These are phyloP conservation scores for Beris morrisii DNA, from an alignment of 2,888 invertebrate species.

Conservation along the genomic window DNA sequence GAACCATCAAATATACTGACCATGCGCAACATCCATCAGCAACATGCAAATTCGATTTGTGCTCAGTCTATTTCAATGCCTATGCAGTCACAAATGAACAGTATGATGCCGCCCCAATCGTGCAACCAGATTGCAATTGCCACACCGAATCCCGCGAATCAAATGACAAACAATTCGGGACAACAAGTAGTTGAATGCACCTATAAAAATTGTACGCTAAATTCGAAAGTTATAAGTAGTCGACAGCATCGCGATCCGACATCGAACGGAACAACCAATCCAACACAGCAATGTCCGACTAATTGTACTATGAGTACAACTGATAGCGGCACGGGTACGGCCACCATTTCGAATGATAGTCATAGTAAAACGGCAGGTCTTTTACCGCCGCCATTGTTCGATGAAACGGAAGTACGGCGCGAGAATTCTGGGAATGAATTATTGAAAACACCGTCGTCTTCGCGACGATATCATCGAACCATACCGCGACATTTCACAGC, in stretches of 20 bases:
- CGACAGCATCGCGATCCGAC: conserved; percentile 16
- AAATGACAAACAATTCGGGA: conserved; percentile 33
- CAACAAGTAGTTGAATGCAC: conserved; percentile 48
- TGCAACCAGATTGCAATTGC: conserved; percentile 30
- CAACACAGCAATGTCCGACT: conserved; percentile 34
- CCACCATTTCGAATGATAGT: neutral
- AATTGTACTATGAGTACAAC: conserved; percentile 14
- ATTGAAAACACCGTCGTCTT: conserved; percentile 51
- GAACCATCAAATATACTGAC: conserved; percentile 37
- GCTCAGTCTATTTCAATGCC: conserved; percentile 32
- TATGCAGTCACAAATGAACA: conserved; percentile 37
- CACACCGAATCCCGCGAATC: conserved; percentile 7
- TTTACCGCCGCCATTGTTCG: conserved; percentile 41
- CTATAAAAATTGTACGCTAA: conserved; percentile 54
- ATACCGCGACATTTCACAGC: conserved; percentile 56
- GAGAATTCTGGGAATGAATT: conserved; percentile 32
- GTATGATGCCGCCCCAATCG: conserved; percentile 33
- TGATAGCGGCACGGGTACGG: neutral
- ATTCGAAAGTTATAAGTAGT: conserved; percentile 38
- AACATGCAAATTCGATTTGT: conserved; percentile 34
- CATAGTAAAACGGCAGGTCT: conserved; percentile 29
- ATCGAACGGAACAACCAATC: neutral
- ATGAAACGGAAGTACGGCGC: conserved; percentile 33
- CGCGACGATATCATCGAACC: conserved; percentile 56
- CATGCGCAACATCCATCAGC: conserved; percentile 17